Evolutionary conservation across 2,797 vertebrate species (phyloP).

Genomic region (Manis crassicaudata): DNA sequence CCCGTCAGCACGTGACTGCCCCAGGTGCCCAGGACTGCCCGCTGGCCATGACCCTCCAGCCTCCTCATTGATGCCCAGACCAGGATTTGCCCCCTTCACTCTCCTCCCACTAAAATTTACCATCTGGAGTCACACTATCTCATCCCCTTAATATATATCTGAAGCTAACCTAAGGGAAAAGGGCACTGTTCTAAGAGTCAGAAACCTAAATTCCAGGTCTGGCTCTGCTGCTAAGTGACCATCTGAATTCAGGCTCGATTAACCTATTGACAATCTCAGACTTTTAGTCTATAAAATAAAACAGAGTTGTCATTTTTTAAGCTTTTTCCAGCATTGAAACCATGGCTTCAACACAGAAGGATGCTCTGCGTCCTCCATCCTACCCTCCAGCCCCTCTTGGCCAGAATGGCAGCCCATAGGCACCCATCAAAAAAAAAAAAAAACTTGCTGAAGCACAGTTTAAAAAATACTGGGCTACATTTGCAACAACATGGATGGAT

Average conservation of each 20-base stretch:
- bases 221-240: neutral
- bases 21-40: neutral
- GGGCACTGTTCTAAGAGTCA: neutral
- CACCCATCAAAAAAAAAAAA: neutral
- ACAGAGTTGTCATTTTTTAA: neutral
- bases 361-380: neutral
- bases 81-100: neutral
- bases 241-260: neutral
- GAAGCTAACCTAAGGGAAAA: neutral
- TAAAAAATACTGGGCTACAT: neutral
- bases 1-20: neutral
- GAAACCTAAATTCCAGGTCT: neutral
- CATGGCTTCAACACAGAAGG: neutral
- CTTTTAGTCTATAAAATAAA: neutral
- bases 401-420: neutral
- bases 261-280: neutral
- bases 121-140: neutral
- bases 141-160: neutral
- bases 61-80: neutral
- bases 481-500: no score
- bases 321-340: neutral
- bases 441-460: neutral
- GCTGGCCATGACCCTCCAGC: neutral
- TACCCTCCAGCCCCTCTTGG: neutral
- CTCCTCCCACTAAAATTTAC: neutral